phyloP scores from a whole-genome alignment of 2,113 vertebrate genomes.

The Brienomyrus brachyistius region DNA sequence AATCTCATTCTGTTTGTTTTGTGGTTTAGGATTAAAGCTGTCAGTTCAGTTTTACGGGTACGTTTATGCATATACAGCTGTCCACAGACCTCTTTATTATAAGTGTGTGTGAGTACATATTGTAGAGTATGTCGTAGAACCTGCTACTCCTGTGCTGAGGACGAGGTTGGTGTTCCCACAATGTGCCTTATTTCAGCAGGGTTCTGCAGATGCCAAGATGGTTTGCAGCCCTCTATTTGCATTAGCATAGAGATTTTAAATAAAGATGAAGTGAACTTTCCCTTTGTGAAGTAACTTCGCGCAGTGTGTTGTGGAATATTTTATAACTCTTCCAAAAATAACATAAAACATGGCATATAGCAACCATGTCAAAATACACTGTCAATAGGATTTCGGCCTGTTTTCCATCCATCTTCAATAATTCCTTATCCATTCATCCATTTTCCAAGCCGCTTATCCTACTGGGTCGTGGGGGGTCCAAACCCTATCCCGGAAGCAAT shows the following conservation, averaged over 20 bases:
- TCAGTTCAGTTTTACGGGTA: neutral
- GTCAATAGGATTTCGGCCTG: neutral
- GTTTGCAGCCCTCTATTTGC: neutral
- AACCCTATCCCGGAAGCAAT: too few species aligned
- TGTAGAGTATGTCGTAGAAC: neutral
- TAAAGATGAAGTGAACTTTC: constrained; percentile 4
- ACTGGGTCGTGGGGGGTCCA: too few species aligned
- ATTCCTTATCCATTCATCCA: neutral
- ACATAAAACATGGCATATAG: neutral
- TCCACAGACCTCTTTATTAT: neutral
- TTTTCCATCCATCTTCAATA: neutral
- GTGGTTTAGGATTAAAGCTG: neutral
- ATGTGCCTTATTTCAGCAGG: constrained; percentile 22
- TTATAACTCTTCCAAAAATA: neutral
- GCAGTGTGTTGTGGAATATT: neutral
- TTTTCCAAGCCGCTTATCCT: too few species aligned
- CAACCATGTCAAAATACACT: neutral
- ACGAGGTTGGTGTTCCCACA: constrained; percentile 19
- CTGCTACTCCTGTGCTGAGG: neutral
- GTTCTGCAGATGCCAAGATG: neutral
- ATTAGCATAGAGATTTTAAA: constrained; percentile 5
- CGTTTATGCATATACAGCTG: neutral
- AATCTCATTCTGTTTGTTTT: neutral
- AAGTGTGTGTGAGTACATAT: neutral
- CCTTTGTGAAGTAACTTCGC: neutral